These are phyloP conservation scores for Prosopocoilus inquinatus DNA, from an alignment of 2,888 invertebrate genomes.

Conservation along the genomic window DNA sequence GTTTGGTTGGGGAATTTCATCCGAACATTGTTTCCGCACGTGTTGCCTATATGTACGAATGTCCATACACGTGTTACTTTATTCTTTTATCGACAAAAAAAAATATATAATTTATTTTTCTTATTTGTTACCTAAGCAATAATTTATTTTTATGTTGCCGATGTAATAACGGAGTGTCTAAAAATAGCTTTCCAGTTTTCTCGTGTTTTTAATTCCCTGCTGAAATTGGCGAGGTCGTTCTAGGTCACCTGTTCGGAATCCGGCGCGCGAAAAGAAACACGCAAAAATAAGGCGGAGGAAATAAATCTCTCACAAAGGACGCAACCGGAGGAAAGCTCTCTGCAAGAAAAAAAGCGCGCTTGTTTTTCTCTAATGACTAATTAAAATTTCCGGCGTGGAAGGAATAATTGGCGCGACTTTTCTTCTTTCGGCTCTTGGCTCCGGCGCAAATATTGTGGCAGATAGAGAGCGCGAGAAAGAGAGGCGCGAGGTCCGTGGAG, in stretches of 20 bases:
- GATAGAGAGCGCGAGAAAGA: constrained; percentile 7
- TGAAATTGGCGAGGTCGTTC: not conserved
- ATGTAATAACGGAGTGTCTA: too few relatives aligned
- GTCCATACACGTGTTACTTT: too few relatives aligned
- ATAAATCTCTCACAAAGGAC: not conserved
- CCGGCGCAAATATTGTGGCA: not conserved
- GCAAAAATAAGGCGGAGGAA: not conserved
- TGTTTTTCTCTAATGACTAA: not conserved
- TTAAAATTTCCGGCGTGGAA: not conserved
- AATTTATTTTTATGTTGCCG: too few relatives aligned
- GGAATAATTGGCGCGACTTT: constrained; percentile 4
- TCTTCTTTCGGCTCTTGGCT: not conserved
- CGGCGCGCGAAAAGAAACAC: not conserved
- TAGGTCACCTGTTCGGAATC: not conserved
- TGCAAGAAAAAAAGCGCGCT: too few relatives aligned
- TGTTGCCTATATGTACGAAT: too few relatives aligned
- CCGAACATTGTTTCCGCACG: too few relatives aligned
- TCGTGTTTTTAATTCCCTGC: too few relatives aligned
- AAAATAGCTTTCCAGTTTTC: too few relatives aligned
- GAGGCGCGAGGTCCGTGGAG: constrained; percentile 16
- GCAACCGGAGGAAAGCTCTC: not conserved
- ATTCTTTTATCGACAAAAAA: too few relatives aligned
- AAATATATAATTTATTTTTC: too few relatives aligned
- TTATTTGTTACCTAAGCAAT: too few relatives aligned
- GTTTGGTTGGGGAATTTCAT: too few relatives aligned